phyloP scores from a whole-genome alignment of 92 coral and sea anemone genomes.

The Nematostella vectensis region DNA sequence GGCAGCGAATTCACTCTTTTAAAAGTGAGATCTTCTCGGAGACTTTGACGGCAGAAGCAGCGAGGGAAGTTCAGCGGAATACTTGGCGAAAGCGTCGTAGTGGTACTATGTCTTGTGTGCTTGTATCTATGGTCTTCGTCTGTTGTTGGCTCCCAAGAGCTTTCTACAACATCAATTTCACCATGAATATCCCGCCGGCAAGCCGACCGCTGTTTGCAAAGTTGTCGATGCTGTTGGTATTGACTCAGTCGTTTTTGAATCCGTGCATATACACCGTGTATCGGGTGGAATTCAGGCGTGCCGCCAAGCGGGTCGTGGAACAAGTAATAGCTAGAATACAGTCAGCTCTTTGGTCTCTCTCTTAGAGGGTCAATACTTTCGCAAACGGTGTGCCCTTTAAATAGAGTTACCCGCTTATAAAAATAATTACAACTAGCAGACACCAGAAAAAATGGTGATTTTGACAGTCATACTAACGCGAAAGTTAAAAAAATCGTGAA shows the following conservation, averaged over 20 bases:
- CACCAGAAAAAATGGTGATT: no score
- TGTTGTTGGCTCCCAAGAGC: constrained; percentile 49
- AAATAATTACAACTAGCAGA: no score
- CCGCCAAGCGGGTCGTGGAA: constrained; percentile 13
- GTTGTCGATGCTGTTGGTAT: constrained; percentile 29
- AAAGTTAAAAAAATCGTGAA: no score
- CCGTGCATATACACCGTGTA: constrained; percentile 54
- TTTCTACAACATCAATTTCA: constrained; percentile 1
- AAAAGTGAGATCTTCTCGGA: constrained; percentile 17
- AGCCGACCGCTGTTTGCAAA: constrained; percentile 28
- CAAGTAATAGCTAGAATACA: no score
- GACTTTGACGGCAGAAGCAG: neutral
- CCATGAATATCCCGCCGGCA: neutral
- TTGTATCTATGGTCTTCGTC: constrained; percentile 28
- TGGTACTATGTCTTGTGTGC: constrained; percentile 43
- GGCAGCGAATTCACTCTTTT: constrained; percentile 11
- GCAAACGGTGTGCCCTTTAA: no score
- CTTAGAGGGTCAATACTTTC: no score
- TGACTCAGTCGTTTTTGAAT: constrained; percentile 41
- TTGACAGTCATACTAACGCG: no score
- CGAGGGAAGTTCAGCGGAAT: neutral
- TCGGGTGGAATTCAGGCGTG: constrained; percentile 43
- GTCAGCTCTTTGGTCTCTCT: no score
- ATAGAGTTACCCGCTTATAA: no score
- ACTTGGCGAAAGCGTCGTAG: constrained; percentile 6